Evolutionary conservation across 2,113 vertebrate genomes (phyloP), one percentile per base, ranked within the genome.

Genomic region (Mus pahari): DNA sequence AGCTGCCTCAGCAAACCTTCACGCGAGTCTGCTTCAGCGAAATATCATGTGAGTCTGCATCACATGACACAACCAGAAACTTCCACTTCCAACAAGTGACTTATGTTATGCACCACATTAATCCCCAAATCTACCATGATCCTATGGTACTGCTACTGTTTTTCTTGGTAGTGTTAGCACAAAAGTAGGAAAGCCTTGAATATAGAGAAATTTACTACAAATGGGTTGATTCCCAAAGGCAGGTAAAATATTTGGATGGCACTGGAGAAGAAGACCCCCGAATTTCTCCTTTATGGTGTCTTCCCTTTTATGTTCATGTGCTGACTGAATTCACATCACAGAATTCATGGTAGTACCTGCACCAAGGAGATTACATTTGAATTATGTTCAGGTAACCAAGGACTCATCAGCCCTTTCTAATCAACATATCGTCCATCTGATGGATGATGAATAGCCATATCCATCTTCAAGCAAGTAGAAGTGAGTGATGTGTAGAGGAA

Each of bases 51-150:
- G 58, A 60, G 19, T 60, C 58, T 22, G 4, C 58, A 60, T 60
- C 55, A 16, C 55, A 55, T 14, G 55, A 55, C 55, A 55, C 55
- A 55, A 55, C 58, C 58, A 60, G 58, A 60, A 60, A 60, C 22
- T 60, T 60, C 55, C 55, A 55, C 55, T 55, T 55, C 55, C 55
- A 55, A 39, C 75, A 17, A 78, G 22, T 75, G 20, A 86, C 68
- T 82, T 70, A 70, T 0, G 39, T 10, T 1, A 3, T 68, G 7
- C 0, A n/a, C 0, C 4, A 36, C 28, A 42, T 33, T 8, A 39
- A 10, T 48, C 2, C 33, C 0, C 3, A 31, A 71, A 62, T 55
- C 26, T 87, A 17, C 26, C 0, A 8, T 28, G 45, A 45, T 19
- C 5, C 64, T 77, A 53, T 4, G 6, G 7, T 31, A 36, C 45